phyloP scores from a whole-genome alignment of 2,113 vertebrate species.

The Pagrus major region DNA sequence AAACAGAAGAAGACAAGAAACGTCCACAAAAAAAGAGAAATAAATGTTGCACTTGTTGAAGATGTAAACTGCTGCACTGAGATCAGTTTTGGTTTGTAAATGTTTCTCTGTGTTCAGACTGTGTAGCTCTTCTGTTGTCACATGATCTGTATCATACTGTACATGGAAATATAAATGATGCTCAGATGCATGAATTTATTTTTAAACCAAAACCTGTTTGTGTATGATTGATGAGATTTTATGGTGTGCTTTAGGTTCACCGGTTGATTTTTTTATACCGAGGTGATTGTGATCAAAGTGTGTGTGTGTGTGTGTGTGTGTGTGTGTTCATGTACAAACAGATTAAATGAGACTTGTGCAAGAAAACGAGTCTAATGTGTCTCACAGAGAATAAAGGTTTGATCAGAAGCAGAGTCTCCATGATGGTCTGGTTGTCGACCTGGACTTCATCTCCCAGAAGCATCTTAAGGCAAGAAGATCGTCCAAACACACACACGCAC shows the following conservation, averaged over 20 bases:
- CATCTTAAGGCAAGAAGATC: too few relatives aligned
- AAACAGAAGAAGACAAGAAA: slow-evolving; percentile 20
- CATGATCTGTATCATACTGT: slow-evolving; percentile 80
- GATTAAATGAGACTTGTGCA: slow-evolving; percentile 44
- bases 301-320: slow-evolving; percentile 21
- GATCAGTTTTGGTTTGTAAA: slow-evolving; percentile 64
- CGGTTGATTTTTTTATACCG: slow-evolving; percentile 53
- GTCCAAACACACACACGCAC: too few relatives aligned
- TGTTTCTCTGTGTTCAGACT: neutral
- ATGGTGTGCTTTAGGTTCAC: slow-evolving; percentile 34
- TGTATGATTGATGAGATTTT: slow-evolving; percentile 48
- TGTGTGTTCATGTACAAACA: slow-evolving; percentile 10
- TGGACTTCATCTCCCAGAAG: too few relatives aligned
- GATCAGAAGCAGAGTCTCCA: too few relatives aligned
- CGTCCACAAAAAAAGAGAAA: neutral
- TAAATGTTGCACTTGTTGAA: neutral
- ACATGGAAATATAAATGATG: slow-evolving; percentile 77
- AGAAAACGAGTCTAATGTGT: too few relatives aligned
- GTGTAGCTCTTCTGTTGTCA: slow-evolving; percentile 5
- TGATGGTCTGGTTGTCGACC: too few relatives aligned
- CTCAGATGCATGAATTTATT: slow-evolving; percentile 87
- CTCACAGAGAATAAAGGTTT: too few relatives aligned
- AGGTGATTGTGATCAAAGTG: slow-evolving; percentile 40
- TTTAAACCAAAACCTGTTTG: slow-evolving; percentile 71
- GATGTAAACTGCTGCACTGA: slow-evolving; percentile 30